phyloP scores from a whole-genome alignment of 2,113 vertebrate genomes.

The Camarhynchus parvulus region DNA sequence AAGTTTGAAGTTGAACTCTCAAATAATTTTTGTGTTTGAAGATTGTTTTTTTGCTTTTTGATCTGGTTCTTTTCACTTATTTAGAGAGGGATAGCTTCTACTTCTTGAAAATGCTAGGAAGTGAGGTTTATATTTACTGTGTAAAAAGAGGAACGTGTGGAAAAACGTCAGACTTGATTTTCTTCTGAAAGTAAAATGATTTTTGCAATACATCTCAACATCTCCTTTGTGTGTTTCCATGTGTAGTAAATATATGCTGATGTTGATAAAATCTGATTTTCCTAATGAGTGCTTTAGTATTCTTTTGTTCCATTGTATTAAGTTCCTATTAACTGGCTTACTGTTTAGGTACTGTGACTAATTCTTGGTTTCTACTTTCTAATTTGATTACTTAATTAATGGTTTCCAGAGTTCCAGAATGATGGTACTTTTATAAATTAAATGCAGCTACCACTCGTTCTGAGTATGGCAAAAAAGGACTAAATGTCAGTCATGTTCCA shows the following conservation, averaged over 20 bases:
- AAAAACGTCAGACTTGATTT: neutral
- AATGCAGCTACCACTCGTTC: neutral
- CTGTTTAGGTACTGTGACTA: neutral
- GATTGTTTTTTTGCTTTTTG: neutral
- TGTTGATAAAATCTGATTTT: neutral
- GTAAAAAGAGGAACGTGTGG: neutral
- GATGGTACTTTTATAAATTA: neutral
- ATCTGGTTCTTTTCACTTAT: neutral
- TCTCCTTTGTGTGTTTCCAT: neutral
- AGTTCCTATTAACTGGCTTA: neutral
- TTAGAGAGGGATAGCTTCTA: neutral
- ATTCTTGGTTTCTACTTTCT: conserved; percentile 23
- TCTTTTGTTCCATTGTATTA: neutral
- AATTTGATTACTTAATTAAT: conserved; percentile 27
- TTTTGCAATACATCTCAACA: neutral
- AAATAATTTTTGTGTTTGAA: neutral
- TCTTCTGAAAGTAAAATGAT: neutral
- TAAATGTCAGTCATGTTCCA: neutral
- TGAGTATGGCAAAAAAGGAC: neutral
- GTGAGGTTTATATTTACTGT: neutral
- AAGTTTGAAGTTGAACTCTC: neutral
- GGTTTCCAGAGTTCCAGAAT: neutral
- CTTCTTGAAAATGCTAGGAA: neutral
- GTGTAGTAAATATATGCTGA: neutral
- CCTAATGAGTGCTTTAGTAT: neutral